Conservation (phyloP, 2,113 vertebrate species). For the Protobothrops flavoviridis region DNA sequence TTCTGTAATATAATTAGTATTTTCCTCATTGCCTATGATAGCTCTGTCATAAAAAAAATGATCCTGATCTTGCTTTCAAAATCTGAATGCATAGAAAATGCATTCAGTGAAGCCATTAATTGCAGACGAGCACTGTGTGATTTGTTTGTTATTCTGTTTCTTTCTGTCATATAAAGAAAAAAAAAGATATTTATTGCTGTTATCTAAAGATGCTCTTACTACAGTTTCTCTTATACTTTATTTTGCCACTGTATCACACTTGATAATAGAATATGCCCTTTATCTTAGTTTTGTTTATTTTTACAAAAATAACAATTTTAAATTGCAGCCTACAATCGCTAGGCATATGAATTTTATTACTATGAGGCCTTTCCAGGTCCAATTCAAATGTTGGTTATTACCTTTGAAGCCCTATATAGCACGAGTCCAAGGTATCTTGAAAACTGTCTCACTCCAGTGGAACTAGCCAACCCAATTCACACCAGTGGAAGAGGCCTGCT, state of each 20-base stretch:
- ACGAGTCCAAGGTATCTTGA: not conserved
- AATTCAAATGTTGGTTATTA: not conserved
- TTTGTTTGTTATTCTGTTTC: not conserved
- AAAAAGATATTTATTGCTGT: not conserved
- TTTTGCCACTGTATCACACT: not conserved
- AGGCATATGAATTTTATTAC: not conserved
- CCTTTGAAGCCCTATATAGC: not conserved
- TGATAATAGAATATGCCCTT: not conserved
- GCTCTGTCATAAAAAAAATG: not conserved
- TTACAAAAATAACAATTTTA: not conserved
- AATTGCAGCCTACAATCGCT: not conserved
- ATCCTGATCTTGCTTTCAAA: not conserved
- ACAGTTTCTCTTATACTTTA: not conserved
- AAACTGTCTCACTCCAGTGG: no score
- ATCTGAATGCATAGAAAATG: not conserved
- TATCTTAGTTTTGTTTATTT: not conserved
- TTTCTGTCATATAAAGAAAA: not conserved
- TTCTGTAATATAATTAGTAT: not conserved
- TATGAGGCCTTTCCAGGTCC: not conserved
- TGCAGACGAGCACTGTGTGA: not conserved
- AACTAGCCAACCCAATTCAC: no score
- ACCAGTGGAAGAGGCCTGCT: no score
- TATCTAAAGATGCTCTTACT: not conserved
- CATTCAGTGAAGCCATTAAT: not conserved
- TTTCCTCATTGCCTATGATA: not conserved